These are phyloP conservation scores for Cosmia pyralina DNA, from an alignment of 2,888 invertebrate genomes.

Conservation along the genomic window DNA sequence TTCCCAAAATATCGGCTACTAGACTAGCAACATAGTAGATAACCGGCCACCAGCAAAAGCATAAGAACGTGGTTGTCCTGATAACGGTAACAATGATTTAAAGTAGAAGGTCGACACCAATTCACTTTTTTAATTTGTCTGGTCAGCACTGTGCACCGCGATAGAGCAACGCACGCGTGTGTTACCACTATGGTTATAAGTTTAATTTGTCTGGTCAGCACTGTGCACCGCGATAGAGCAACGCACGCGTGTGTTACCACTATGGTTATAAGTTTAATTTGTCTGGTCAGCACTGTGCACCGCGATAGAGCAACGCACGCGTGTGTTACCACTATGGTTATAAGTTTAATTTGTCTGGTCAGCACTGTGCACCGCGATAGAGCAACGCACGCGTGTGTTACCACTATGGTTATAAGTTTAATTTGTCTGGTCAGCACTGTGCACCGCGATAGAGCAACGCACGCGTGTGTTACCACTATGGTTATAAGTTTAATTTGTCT, in stretches of 20 bases:
- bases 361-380: neutral
- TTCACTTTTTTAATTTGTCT: slow-evolving; percentile 8
- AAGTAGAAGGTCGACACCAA: slow-evolving; percentile 5
- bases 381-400: neutral
- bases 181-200: neutral
- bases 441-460: neutral
- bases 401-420: neutral
- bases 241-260: neutral
- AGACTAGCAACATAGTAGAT: neutral
- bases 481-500: neutral
- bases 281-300: neutral
- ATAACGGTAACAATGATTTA: slow-evolving; percentile 3
- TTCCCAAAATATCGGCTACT: neutral
- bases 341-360: neutral
- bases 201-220: neutral
- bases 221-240: neutral
- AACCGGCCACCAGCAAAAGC: neutral
- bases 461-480: neutral
- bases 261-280: neutral
- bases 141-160: neutral
- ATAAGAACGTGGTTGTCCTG: neutral
- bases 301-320: neutral
- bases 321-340: neutral
- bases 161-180: neutral
- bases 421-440: neutral